Percentiles rank a stretch among this genome's conserved stretches.
Evolutionary conservation across 1,140 invertebrate species (phyloP).

Genomic region (Lepidurus arcticus): DNA sequence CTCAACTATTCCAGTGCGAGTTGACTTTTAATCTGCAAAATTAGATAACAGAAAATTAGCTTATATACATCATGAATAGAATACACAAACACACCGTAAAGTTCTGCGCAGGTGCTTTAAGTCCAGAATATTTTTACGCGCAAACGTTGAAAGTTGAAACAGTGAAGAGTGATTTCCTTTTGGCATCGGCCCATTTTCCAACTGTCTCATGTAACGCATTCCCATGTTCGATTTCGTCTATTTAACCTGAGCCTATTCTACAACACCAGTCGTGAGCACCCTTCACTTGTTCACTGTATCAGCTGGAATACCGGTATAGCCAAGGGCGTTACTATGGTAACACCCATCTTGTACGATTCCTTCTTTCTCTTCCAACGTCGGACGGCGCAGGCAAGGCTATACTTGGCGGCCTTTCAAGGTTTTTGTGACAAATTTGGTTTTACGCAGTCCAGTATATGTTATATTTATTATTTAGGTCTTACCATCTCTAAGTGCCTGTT

Average conservation of each 20-base stretch:
- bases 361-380: not conserved
- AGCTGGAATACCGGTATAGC: not conserved
- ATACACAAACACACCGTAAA: too few relatives aligned
- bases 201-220: too few relatives aligned
- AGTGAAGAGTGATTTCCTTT: too few relatives aligned
- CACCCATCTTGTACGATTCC: not conserved
- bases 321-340: not conserved
- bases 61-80: too few relatives aligned
- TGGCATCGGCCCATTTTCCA: too few relatives aligned
- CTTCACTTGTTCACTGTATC: not conserved
- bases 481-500: conserved; percentile 14
- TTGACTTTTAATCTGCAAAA: too few relatives aligned
- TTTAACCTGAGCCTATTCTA: not conserved
- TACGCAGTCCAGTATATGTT: not conserved
- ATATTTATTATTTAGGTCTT: not conserved
- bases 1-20: too few relatives aligned
- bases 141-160: too few relatives aligned
- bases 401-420: conserved; percentile 17
- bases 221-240: not conserved
- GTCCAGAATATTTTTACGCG: too few relatives aligned
- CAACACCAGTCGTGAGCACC: not conserved
- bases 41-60: too few relatives aligned
- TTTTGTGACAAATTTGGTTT: not conserved
- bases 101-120: too few relatives aligned
- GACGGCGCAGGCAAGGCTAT: not conserved